Evolutionary conservation across 2,113 vertebrate species (phyloP), one percentile per base, ranked within the genome.

Genomic region (Typhlomys cinereus): DNA sequence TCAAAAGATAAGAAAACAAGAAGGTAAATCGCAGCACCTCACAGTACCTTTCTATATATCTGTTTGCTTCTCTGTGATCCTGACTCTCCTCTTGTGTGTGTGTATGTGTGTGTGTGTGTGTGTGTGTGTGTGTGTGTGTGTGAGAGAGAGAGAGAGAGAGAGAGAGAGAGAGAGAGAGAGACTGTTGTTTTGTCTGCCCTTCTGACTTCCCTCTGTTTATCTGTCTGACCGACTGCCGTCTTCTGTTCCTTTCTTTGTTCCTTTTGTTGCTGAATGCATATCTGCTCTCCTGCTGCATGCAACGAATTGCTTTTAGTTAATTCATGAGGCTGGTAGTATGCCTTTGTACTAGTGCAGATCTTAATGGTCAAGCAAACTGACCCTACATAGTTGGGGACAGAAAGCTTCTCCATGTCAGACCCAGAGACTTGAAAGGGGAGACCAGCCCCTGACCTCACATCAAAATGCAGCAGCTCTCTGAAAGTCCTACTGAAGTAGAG

Each of bases 391-490:
- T 14, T 52, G 25, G 81, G 64, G 36, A 59, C 36, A 86, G 83
- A 83, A 92, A 79, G 83, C 41, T 69, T 48, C 46, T 85, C 85
- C 50, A 0, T 59, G 76, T 85, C 71, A 78, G 84, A 81, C 80
- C 0, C 2, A 69, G 79, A 62, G 86, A 69, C 50, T 87, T 61
- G 34, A 90, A 93, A 50, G 48, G 75, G 48, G 74, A 86, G 54
- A 62, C 34, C 44, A 80, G 29, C 59, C 48, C 89, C 80, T 74
- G 84, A 73, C 92, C 87, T 87, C 91, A 67, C 87, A 92, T 84
- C 89, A 62, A 83, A 94, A 91, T 81, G 34, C 66, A 84, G 74
- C 29, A 50, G 67, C 31, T 85, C 73, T 94, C 89, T 94, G 89
- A 94, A n/a, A 54, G 83, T 93, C 81, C 76, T 76, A 6, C 79